Evolutionary conservation across 2,113 vertebrate genomes (phyloP).

Genomic region (Lamprotornis superbus): DNA sequence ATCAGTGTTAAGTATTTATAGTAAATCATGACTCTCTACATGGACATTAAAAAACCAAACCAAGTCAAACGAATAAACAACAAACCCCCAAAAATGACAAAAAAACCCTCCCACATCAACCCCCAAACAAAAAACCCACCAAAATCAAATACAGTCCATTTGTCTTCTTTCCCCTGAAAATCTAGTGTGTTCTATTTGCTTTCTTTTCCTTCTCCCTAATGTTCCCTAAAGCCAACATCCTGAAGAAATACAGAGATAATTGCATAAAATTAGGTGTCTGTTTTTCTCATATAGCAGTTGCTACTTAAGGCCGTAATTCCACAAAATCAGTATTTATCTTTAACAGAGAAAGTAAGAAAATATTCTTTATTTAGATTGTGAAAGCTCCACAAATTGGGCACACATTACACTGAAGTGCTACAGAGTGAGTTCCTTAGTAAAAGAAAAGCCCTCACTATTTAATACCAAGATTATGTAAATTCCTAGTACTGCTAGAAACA

Average conservation of each 20-base stretch:
- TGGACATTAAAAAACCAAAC: neutral
- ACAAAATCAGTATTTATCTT: neutral
- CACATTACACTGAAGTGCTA: neutral
- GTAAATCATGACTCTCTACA: neutral
- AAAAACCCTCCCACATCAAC: rapidly evolving
- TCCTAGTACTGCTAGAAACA: neutral
- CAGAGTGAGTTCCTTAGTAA: neutral
- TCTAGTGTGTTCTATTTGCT: neutral
- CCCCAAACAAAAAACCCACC: neutral
- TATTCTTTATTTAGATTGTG: neutral
- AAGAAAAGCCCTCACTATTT: neutral
- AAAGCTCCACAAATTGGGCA: neutral
- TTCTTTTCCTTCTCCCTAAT: neutral
- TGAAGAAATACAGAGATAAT: neutral
- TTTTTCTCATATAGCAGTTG: neutral
- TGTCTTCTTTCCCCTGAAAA: neutral
- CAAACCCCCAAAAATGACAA: rapidly evolving
- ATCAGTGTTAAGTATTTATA: neutral
- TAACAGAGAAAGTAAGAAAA: neutral
- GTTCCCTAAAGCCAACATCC: neutral
- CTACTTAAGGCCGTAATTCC: neutral
- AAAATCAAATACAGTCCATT: neutral
- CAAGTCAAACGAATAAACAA: neutral
- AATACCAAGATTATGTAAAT: neutral
- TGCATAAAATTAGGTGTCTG: neutral